These are phyloP conservation scores for Parapsyche elsis DNA, from an alignment of 1,140 invertebrate genomes.

Conservation along the genomic window DNA sequence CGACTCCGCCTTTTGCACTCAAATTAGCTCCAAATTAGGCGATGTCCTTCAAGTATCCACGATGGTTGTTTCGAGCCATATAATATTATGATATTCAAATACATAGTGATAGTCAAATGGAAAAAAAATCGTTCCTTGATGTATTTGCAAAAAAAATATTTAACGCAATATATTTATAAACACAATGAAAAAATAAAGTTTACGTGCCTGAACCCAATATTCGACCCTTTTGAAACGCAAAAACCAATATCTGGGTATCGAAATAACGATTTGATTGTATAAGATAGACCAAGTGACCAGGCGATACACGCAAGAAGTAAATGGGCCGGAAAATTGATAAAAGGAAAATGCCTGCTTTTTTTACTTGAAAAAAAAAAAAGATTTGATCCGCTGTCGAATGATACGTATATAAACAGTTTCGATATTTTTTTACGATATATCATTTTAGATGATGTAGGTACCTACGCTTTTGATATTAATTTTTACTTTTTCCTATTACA, in stretches of 20 bases:
- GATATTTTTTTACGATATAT: not conserved
- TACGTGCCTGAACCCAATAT: not conserved
- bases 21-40: slow-evolving; percentile 9
- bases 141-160: too few relatives aligned
- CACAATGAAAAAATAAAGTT: too few relatives aligned
- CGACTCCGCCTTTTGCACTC: not conserved
- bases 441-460: not conserved
- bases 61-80: too few relatives aligned
- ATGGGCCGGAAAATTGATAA: slow-evolving; percentile 54
- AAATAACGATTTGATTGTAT: slow-evolving; percentile 42
- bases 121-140: too few relatives aligned
- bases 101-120: too few relatives aligned
- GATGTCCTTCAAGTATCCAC: too few relatives aligned
- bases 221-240: slow-evolving; percentile 25
- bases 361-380: slow-evolving; percentile 1
- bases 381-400: slow-evolving; percentile 33
- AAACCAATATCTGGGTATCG: slow-evolving; percentile 23
- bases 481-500: too few relatives aligned
- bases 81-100: too few relatives aligned
- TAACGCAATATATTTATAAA: too few relatives aligned
- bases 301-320: slow-evolving; percentile 34
- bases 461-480: too few relatives aligned
- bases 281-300: slow-evolving; percentile 48
- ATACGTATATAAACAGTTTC: slow-evolving; percentile 17
- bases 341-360: slow-evolving; percentile 47